Evolutionary conservation across 2,113 vertebrate genomes (phyloP), one percentile per base, ranked within the genome.

Genomic region (Sciurus niger): DNA sequence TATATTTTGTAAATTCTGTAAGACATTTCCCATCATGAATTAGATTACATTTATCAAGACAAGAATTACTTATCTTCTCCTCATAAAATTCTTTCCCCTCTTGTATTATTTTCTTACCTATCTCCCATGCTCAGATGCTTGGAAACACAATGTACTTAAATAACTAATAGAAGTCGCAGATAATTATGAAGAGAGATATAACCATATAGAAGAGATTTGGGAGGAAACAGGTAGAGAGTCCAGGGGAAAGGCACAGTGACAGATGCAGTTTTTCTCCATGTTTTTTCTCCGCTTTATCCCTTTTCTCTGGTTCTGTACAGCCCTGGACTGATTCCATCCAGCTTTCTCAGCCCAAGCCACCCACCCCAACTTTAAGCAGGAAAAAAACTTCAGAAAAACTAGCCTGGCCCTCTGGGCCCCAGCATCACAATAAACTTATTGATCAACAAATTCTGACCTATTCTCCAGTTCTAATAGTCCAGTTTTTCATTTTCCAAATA

Each of bases 81-180:
- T n/a, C 22, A 74, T 11, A 79, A 55, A 84, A 88, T 70, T 65
- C 43, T 60, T 76, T 88, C 76, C 48, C 8, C 5, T 78, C 24
- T 51, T 53, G 10, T 85, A 72, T 37, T 89, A 53, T 73, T 53
- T 80, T 67, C 13, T 34, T 84, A 78, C 48, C 37, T 43, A 4
- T 77, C 34, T 89, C 37, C 65, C 34, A 51, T 37, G 6, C 32
- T 80, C 55, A 55, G 74, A 77, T 6, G 4, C 37, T 32, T 97
- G 43, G 13, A 95, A 63, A 63, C 3, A 85, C 34, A 6, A 25
- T 88, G 88, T 88, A 63, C 18, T 79, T 89, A 95, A 84, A 55
- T 86, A 80, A 51, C 24, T 88, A 28, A 46, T 8, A 34, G 22
- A 55, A 83, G 30, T 63, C 82, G 32, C 1, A 58, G 22, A 37